Percentiles rank a stretch among this genome's conserved stretches.
These are phyloP conservation scores for Panonychus citri DNA, from an alignment of 1,140 invertebrate species.

Conservation along the genomic window DNA sequence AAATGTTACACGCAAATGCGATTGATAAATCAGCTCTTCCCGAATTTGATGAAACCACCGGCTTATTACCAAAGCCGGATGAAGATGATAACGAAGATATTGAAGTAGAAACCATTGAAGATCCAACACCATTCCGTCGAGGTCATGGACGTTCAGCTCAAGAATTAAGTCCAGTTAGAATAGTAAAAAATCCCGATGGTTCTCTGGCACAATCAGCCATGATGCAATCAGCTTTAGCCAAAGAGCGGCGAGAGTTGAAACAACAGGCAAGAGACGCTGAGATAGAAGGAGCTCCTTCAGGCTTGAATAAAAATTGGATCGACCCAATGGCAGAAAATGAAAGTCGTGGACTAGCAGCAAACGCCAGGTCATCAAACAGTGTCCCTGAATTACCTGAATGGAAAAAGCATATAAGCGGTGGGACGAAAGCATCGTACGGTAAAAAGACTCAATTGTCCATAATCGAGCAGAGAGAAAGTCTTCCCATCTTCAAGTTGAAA, in stretches of 20 bases:
- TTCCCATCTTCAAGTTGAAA: conserved; percentile 83
- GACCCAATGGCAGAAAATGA: conserved; percentile 54
- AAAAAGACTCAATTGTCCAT: conserved; percentile 86
- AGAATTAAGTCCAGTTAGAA: conserved; percentile 79
- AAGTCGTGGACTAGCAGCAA: conserved; percentile 39
- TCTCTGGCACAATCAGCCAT: conserved; percentile 90
- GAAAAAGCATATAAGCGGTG: conserved; percentile 95
- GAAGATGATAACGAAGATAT: conserved; percentile 89
- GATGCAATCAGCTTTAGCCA: conserved; percentile 95
- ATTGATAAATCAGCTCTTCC: conserved; percentile 66
- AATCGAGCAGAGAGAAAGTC: conserved; percentile 70
- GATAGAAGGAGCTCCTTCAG: conserved; percentile 56
- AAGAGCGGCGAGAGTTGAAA: conserved; percentile 79
- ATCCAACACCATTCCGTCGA: conserved; percentile 84
- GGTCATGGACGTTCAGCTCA: conserved; percentile 53
- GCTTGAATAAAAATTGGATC: conserved; percentile 76
- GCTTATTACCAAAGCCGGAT: conserved; percentile 49
- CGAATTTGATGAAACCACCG: conserved; percentile 73
- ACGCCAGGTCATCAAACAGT: conserved; percentile 50
- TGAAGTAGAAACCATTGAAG: conserved; percentile 95
- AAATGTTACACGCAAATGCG: conserved; percentile 61
- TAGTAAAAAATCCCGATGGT: conserved; percentile 98
- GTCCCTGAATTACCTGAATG: conserved; percentile 83
- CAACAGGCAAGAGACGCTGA: conserved; percentile 76
- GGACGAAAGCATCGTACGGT: conserved; percentile 92